Conservation (phyloP, 1,140 invertebrate genomes). For the Leucophenga varia region DNA sequence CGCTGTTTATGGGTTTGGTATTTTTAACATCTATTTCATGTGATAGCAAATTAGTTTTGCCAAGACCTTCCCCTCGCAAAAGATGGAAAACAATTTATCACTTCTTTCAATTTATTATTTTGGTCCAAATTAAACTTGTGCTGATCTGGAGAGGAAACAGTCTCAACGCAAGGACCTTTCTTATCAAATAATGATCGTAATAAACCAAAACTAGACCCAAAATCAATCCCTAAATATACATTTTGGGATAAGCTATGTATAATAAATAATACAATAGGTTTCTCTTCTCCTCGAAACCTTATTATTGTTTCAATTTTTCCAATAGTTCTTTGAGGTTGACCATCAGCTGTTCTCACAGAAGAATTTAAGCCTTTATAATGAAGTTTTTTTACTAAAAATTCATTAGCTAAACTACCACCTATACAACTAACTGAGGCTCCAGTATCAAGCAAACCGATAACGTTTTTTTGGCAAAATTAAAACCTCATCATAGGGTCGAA, state of each 20-base stretch:
- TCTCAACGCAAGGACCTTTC: background rate
- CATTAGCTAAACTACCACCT: background rate
- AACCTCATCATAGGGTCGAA: constrained; percentile 4
- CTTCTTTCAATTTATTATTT: background rate
- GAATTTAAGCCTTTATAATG: background rate
- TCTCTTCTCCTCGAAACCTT: background rate
- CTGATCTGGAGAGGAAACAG: background rate
- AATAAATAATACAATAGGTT: constrained; percentile 3
- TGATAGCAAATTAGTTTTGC: background rate
- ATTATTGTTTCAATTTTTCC: background rate
- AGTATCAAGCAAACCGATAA: background rate
- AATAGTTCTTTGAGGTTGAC: background rate
- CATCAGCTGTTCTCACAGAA: constrained; percentile 8
- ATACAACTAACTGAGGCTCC: too few species aligned
- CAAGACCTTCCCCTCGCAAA: background rate
- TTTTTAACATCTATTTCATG: constrained; percentile 1
- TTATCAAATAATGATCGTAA: background rate
- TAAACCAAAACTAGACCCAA: constrained; percentile 1
- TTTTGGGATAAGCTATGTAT: background rate
- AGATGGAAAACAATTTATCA: constrained; percentile 1
- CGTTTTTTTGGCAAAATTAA: background rate
- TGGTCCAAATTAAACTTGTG: background rate
- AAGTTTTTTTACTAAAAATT: background rate
- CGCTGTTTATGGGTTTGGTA: background rate
- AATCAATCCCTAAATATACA: constrained; percentile 4